Conservation (phyloP, 1,140 invertebrate species). For the Caenorhabditis remanei region DNA sequence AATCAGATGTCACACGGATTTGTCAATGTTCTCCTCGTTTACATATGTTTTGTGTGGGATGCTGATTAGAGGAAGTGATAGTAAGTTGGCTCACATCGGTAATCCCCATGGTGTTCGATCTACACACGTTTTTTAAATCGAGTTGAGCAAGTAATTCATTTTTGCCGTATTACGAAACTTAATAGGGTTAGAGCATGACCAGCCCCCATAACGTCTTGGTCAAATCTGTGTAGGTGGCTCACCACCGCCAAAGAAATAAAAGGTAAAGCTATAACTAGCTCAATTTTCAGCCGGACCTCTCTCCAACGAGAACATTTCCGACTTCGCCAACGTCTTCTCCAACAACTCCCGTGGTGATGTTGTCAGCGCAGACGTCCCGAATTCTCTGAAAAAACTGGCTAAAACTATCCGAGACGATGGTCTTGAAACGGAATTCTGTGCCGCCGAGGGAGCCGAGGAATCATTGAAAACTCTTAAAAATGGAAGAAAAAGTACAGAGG, state of each 20-base stretch:
- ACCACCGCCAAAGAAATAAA: too few relatives aligned
- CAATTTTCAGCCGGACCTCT: conserved; percentile 9
- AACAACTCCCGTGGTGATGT: conserved; percentile 45
- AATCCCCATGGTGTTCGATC: too few relatives aligned
- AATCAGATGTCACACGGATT: conserved; percentile 33
- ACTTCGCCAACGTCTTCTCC: conserved; percentile 54
- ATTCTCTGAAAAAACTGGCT: conserved; percentile 42
- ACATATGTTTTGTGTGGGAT: conserved; percentile 61
- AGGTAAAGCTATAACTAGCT: too few relatives aligned
- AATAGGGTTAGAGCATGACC: too few relatives aligned
- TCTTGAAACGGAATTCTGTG: conserved; percentile 28
- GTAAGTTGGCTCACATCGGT: conserved; percentile 28
- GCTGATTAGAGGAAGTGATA: conserved; percentile 57
- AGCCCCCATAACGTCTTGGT: too few relatives aligned
- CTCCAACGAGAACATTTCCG: conserved; percentile 40
- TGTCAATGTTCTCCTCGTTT: conserved; percentile 63
- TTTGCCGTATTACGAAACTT: too few relatives aligned
- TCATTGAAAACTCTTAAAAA: conserved; percentile 27
- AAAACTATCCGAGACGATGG: conserved; percentile 50
- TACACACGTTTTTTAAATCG: background rate
- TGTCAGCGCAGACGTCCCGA: conserved; percentile 53
- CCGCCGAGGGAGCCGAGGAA: background rate
- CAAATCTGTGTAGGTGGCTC: too few relatives aligned
- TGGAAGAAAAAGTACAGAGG: background rate
- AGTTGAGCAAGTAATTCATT: too few relatives aligned